Percentiles rank a stretch among this genome's conserved stretches.
These are phyloP conservation scores for Pseudochirops corinnae DNA, from an alignment of 2,797 vertebrate genomes.

Conservation along the genomic window DNA sequence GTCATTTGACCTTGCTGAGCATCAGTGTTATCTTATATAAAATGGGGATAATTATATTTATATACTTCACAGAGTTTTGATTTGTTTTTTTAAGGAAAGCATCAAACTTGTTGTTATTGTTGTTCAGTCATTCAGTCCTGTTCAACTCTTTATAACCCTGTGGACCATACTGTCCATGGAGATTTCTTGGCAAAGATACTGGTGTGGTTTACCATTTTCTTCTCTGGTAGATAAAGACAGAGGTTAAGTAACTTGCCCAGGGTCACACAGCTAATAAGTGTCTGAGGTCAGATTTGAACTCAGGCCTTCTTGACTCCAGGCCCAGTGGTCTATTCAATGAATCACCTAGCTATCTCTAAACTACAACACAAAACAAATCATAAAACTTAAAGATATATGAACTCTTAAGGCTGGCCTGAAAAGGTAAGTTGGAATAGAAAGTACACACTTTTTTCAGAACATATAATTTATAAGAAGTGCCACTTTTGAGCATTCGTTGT, in stretches of 20 bases:
- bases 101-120: neutral
- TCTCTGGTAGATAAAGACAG: neutral
- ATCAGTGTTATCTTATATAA: neutral
- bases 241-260: neutral
- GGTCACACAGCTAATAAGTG: neutral
- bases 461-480: neutral
- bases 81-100: neutral
- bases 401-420: neutral
- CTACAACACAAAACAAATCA: neutral
- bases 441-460: conserved; percentile 21
- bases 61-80: neutral
- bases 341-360: neutral
- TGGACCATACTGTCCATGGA: neutral
- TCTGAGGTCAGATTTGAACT: neutral
- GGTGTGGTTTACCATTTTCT: neutral
- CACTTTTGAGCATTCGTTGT: neutral
- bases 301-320: neutral
- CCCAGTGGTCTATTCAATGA: neutral
- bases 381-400: neutral
- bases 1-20: neutral
- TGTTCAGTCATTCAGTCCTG: neutral
- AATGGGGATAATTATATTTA: neutral
- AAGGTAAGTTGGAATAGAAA: neutral
- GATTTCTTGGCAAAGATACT: neutral
- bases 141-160: neutral